Conservation (phyloP, 2,888 invertebrate species). For the Philonicus albiceps region DNA sequence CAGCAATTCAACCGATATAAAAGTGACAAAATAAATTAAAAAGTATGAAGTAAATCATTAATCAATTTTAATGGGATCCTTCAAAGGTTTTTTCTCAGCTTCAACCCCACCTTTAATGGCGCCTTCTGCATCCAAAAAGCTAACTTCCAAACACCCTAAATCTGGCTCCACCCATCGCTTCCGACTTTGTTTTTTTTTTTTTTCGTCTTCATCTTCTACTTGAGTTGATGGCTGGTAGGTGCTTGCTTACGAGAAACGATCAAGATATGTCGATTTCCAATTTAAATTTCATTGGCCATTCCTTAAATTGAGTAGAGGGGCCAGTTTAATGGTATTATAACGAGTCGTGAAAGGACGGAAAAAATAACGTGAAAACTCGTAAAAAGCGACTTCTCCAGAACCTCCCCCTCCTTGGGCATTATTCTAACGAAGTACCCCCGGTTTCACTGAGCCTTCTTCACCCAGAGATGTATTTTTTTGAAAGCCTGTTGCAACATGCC, state of each 20-base stretch:
- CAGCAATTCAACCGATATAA: neutral
- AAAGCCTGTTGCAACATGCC: neutral
- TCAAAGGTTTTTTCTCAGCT: neutral
- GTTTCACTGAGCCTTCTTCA: neutral
- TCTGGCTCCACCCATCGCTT: neutral
- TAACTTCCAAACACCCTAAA: neutral
- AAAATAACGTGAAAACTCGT: neutral
- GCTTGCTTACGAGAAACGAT: neutral
- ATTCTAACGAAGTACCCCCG: neutral
- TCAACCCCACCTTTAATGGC: neutral
- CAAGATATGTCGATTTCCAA: constrained; percentile 29
- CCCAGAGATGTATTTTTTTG: neutral
- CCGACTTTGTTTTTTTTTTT: neutral
- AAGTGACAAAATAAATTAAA: neutral
- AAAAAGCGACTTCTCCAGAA: neutral
- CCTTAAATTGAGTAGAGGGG: neutral
- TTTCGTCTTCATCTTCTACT: neutral
- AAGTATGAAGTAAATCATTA: neutral
- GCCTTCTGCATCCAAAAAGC: neutral
- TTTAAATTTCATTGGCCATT: constrained; percentile 20
- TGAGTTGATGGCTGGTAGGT: neutral
- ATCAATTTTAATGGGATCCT: neutral
- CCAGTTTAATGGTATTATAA: constrained; percentile 7
- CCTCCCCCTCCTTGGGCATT: neutral
- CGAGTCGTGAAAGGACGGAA: neutral